Conservation (phyloP, 1,140 invertebrate genomes). For the Sarcophaga peregrina region DNA sequence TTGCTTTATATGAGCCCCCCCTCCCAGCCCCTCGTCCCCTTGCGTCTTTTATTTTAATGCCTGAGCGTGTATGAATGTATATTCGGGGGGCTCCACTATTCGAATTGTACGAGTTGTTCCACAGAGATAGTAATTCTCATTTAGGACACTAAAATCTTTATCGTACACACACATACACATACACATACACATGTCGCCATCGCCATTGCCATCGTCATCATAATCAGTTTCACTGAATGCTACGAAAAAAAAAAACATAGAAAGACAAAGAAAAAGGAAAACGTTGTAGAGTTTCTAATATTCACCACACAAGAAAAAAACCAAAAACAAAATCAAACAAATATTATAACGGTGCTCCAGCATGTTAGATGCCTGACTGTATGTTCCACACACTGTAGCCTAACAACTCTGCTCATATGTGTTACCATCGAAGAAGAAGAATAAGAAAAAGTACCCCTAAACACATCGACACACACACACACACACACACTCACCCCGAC, state of each 20-base stretch:
- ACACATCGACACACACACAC: too few species aligned
- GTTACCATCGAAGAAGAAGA: background rate
- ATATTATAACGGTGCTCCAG: background rate
- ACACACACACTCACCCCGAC: background rate
- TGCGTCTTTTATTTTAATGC: too few species aligned
- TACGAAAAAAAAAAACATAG: background rate
- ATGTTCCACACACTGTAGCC: too few species aligned
- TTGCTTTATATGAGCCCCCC: background rate
- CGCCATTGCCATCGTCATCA: background rate
- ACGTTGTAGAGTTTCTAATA: background rate
- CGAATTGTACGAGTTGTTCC: background rate
- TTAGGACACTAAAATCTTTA: background rate
- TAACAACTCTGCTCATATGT: background rate
- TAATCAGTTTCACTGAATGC: background rate
- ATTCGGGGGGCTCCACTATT: too few species aligned
- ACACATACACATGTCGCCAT: background rate
- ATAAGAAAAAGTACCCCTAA: background rate
- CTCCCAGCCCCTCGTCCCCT: too few species aligned
- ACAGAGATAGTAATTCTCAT: conserved; percentile 11
- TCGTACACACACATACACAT: background rate
- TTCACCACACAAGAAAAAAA: too few species aligned
- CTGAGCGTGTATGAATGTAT: too few species aligned
- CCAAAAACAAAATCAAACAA: background rate
- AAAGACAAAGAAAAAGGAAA: too few species aligned
- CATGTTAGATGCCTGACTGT: too few species aligned